Percentiles rank a stretch among this genome's conserved stretches.
Evolutionary conservation across 2,113 vertebrate genomes (phyloP).

Genomic region (Elanoides forficatus): DNA sequence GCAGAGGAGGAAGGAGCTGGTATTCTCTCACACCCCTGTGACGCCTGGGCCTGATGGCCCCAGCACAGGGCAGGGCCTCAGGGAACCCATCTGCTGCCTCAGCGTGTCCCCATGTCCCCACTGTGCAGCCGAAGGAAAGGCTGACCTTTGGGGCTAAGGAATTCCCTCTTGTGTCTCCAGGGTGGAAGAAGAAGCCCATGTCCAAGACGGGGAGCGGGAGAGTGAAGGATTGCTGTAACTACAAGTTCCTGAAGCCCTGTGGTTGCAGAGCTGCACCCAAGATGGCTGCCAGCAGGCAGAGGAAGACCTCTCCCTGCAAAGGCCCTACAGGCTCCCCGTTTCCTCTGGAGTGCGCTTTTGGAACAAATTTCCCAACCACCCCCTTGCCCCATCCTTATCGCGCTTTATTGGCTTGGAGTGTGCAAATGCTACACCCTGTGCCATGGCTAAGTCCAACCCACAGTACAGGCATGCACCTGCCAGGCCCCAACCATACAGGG

Average conservation of each 20-base stretch:
- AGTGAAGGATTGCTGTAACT: not conserved
- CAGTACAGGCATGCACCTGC: not conserved
- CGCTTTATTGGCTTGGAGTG: accelerated
- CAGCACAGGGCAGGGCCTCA: not conserved
- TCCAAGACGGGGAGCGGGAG: accelerated
- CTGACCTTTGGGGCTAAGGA: not conserved
- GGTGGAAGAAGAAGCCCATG: accelerated
- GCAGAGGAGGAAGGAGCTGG: not conserved
- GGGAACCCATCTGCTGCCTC: not conserved
- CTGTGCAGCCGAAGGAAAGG: not conserved
- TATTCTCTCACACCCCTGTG: not conserved
- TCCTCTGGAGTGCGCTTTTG: not conserved
- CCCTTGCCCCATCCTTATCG: accelerated
- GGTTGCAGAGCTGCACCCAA: not conserved
- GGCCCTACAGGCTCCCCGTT: accelerated
- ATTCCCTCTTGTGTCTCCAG: not conserved
- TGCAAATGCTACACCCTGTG: accelerated
- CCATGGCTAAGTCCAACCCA: not conserved
- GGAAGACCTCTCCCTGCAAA: no score
- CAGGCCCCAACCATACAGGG: accelerated
- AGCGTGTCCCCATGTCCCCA: accelerated
- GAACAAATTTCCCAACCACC: accelerated
- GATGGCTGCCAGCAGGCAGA: not conserved
- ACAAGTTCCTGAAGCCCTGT: accelerated
- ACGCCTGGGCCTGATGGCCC: accelerated